These are phyloP conservation scores for Gobio occitaniae DNA, from an alignment of 2,797 vertebrate species.

Conservation along the genomic window DNA sequence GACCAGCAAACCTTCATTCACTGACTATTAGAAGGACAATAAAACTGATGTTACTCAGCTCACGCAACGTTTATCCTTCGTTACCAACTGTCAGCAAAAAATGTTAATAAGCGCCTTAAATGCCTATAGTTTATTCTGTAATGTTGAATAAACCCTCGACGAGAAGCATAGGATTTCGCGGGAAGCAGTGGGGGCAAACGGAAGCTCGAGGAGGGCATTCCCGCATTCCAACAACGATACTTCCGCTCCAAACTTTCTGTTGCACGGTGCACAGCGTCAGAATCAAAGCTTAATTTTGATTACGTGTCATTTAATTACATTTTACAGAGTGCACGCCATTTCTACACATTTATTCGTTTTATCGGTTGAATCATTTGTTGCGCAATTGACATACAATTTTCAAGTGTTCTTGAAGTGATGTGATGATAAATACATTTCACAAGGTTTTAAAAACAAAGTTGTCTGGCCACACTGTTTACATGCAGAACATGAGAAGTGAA, in stretches of 20 bases:
- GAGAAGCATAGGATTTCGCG: slow-evolving; percentile 32
- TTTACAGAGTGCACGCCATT: background rate
- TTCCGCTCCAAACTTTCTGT: slow-evolving; percentile 44
- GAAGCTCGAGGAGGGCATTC: slow-evolving; percentile 27
- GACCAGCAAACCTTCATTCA: background rate
- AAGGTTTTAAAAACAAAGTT: background rate
- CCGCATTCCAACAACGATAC: slow-evolving; percentile 37
- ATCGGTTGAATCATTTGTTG: background rate
- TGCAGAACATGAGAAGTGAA: background rate
- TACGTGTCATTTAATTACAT: background rate
- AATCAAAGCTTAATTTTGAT: background rate
- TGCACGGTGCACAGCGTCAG: background rate
- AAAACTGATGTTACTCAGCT: too few relatives aligned
- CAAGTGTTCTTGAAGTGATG: background rate
- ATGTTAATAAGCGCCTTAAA: background rate
- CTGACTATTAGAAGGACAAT: background rate
- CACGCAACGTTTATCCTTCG: too few relatives aligned
- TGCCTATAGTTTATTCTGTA: background rate
- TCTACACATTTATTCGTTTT: background rate
- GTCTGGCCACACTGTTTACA: too few relatives aligned
- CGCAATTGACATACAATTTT: background rate
- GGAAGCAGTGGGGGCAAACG: slow-evolving; percentile 8
- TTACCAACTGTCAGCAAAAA: too few relatives aligned
- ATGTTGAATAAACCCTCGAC: background rate
- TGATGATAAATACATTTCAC: background rate